Conservation (phyloP, 2,888 invertebrate species). For the Eulithis testata region DNA sequence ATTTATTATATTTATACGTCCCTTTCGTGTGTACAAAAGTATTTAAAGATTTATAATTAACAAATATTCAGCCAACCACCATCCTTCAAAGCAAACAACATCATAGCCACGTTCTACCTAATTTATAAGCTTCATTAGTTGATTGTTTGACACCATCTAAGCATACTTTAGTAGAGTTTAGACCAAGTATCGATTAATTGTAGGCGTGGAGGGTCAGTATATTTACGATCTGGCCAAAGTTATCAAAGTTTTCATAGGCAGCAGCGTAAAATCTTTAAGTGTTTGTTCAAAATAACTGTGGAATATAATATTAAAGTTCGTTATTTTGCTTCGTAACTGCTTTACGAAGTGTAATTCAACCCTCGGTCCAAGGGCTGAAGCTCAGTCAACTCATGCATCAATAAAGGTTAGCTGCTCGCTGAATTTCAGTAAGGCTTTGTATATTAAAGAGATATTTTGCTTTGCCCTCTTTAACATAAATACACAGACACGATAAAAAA, state of each 20-base stretch:
- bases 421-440: slow-evolving; percentile 37
- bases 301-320: slow-evolving; percentile 31
- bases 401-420: slow-evolving; percentile 39
- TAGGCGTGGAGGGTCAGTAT: slow-evolving; percentile 4
- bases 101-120: no score
- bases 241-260: slow-evolving; percentile 28
- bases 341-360: slow-evolving; percentile 36
- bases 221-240: slow-evolving; percentile 18
- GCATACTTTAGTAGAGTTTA: background rate
- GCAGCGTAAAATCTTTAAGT: slow-evolving; percentile 7
- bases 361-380: slow-evolving; percentile 31
- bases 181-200: background rate
- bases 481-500: no score
- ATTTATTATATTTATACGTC: no score
- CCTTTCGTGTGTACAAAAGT: no score
- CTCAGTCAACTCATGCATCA: slow-evolving; percentile 42
- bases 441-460: slow-evolving; percentile 40
- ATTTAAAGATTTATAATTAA: no score
- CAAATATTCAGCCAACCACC: no score
- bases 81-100: no score
- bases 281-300: slow-evolving; percentile 31
- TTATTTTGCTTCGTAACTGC: slow-evolving; percentile 37
- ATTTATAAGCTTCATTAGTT: no score
- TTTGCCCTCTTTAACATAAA: slow-evolving; percentile 33
- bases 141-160: no score